These are phyloP conservation scores for Drymodes brunneopygia DNA, from an alignment of 2,113 vertebrate species.

Conservation along the genomic window DNA sequence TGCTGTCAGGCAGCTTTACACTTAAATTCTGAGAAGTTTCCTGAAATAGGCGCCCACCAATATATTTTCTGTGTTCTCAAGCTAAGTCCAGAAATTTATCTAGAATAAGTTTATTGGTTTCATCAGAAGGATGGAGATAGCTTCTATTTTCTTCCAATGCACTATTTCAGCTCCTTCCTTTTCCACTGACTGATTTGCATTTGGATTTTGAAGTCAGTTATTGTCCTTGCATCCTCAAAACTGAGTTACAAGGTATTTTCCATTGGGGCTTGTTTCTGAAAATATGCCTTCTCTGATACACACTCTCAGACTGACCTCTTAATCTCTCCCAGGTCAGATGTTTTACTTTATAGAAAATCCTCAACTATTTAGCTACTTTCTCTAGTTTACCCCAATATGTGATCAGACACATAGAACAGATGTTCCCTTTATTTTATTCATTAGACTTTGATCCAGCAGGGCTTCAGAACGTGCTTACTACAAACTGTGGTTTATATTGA, in stretches of 20 bases:
- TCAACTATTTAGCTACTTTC: fast-evolving
- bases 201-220: neutral
- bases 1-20: neutral
- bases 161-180: neutral
- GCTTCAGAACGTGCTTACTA: neutral
- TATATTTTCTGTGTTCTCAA: neutral
- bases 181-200: neutral
- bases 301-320: neutral
- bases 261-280: neutral
- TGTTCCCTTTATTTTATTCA: neutral
- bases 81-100: neutral
- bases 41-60: neutral
- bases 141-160: neutral
- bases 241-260: neutral
- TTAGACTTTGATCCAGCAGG: neutral
- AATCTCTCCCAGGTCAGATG: neutral
- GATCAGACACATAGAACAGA: neutral
- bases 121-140: neutral
- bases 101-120: neutral
- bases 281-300: neutral
- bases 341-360: neutral
- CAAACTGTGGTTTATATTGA: neutral
- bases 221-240: neutral
- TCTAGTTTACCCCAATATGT: neutral
- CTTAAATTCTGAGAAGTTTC: neutral